Evolutionary conservation across 2,797 vertebrate species (phyloP), one percentile per base, ranked within the genome.

Genomic region (Calcarius lapponicus): DNA sequence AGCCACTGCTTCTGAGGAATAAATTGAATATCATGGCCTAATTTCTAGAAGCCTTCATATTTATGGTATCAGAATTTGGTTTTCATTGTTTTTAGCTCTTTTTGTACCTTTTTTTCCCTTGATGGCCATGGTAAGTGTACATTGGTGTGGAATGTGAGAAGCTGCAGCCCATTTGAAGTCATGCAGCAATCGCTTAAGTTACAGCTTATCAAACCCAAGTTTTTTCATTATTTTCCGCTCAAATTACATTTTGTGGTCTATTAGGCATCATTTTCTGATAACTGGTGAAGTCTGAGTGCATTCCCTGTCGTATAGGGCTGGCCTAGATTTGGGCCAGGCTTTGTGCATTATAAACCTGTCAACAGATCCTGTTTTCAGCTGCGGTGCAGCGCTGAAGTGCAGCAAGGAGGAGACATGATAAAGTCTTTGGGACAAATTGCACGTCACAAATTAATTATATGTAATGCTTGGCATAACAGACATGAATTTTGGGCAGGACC

Each of bases 371-470:
- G 22, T 40, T 90, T 91, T 64, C 36, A 84, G 42, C 51, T 4
- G 1, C 17, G 47, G 45, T n/a, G 25, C 13, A 67, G 38, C 29
- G 26, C 62, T 54, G 61, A 91, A 61, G 54, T 86, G 54, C 65
- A 42, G n/a, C 5, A 47, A 90, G 80, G 43, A 80, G 67, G 58
- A 92, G 73, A 66, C 64, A 90, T 34, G 85, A 64, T 90, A 88
- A 94, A 42, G 87, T 83, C 62, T 66, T 8, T 40, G 82, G 87
- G 87, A 92, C 66, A 95, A 90, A 94, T 86, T 86, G 42, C 54
- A 43, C 82, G 86, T 88, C 75, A 29, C 65, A 67, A 95, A 96
- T 93, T 95, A 95, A 96, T 93, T 91, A 20, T 84, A 76, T 70
- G 80, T 84, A 76, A 79, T 78, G 56, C 66, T 95, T 97, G 95